phyloP scores from a whole-genome alignment of 2,797 vertebrate species.

The Rhabdophis nuchalis region DNA sequence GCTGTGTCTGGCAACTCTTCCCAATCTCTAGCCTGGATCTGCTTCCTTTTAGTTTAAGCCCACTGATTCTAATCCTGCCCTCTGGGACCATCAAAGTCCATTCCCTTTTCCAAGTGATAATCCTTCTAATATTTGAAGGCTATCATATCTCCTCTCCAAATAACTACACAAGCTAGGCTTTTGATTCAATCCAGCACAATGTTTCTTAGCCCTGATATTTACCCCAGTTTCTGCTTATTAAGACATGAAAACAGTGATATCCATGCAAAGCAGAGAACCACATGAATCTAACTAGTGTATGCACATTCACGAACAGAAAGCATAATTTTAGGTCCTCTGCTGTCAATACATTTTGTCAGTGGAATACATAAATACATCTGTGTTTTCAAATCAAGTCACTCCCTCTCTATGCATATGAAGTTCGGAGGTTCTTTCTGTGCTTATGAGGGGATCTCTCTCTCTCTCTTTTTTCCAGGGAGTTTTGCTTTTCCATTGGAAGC shows the following conservation, averaged over 20 bases:
- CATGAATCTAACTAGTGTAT: neutral
- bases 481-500: neutral
- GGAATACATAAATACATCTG: neutral
- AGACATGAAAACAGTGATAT: neutral
- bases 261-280: neutral
- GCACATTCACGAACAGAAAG: neutral
- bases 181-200: neutral
- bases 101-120: neutral
- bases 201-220: neutral
- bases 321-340: neutral
- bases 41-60: neutral
- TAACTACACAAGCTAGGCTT: neutral
- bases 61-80: neutral
- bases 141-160: neutral
- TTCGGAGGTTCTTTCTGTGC: neutral
- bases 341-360: neutral
- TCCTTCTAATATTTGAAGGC: neutral
- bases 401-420: neutral
- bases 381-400: neutral
- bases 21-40: neutral
- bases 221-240: neutral
- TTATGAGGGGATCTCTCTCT: neutral
- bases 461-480: neutral
- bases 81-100: neutral
- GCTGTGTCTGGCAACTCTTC: neutral